Base-by-base conservation (phyloP, 2,888 invertebrate species). In the Netelia melanura region DNA sequence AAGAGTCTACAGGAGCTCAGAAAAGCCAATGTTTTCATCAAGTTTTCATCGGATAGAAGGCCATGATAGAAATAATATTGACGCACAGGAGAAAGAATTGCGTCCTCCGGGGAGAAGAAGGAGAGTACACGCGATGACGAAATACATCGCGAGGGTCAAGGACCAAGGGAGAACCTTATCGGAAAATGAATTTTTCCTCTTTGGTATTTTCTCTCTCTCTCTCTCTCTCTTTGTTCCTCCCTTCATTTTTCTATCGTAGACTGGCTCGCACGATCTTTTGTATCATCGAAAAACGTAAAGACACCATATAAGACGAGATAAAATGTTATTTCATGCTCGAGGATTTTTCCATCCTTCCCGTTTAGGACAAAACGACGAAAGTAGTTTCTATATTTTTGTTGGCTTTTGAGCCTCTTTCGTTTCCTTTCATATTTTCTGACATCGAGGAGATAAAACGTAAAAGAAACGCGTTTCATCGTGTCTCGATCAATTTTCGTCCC, bases 1-100 rank as follows among this genome's bases (percentile, higher is more conserved):
- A 71, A 64, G 71, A 67, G 62, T 56, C 65, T 64, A 17, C 8
- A 58, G 21, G 52, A 61, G 52, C 65, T 70, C 48, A 21, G 8
- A 65, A 70, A 70, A 78, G 77, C 54, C 81, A 81, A 86, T 86
- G 81, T 86, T 81, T 86, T 86, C 86, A 83, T 86, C 86, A 83
- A 81, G 68, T 81, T 86, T 83, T 78, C 76, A 80, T 83, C 62
- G 75, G 79, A 81, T 84, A 84, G 85, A 81, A 81, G 81, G 72
- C 64, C 78, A 79, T 52, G 21, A 71, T 71, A 78, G 44, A 65
- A 86, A 86, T 85, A 85, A 83, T 79, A 81, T 85, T 81, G 86
- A 86, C 82, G 82, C 75, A 71, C 70, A 86, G 80, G 70, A 84
- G 71, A 87, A 87, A 23, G 75, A 83, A 84, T 85, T 77, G 81